A percentile compares a stretch with the other conserved stretches of the same genome.
Conservation (phyloP, 1,140 invertebrate species). For the Cotesia glomerata region DNA sequence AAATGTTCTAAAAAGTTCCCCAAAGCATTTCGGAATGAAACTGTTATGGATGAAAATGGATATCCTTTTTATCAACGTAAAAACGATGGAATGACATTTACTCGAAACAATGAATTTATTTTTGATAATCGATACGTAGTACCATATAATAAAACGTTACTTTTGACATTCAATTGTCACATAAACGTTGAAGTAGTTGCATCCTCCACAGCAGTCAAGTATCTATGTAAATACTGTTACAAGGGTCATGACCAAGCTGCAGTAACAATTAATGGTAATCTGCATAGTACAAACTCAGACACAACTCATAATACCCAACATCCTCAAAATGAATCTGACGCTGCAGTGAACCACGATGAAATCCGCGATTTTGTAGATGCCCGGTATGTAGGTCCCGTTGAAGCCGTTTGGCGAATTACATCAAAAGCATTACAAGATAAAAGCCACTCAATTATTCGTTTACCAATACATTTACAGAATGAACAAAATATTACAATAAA, state of each 20-base stretch:
- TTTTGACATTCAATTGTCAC: constrained; percentile 21
- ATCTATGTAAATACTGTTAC: constrained; percentile 21
- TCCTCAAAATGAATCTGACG: not conserved
- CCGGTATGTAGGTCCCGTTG: not conserved
- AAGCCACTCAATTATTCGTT: not conserved
- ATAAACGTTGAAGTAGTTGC: constrained; percentile 24
- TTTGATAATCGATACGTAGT: constrained; percentile 22
- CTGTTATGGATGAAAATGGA: constrained; percentile 16
- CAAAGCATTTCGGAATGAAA: constrained; percentile 10
- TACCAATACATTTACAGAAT: constrained; percentile 2
- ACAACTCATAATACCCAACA: not conserved
- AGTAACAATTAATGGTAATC: not conserved
- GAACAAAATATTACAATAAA: constrained; percentile 7
- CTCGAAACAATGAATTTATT: not conserved
- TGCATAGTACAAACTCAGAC: no score
- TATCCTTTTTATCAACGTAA: constrained; percentile 4
- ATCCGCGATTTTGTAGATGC: constrained; percentile 3
- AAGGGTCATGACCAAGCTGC: constrained; percentile 15
- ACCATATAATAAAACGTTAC: constrained; percentile 18
- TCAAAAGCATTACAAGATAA: not conserved
- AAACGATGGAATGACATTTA: constrained; percentile 6
- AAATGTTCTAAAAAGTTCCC: constrained; percentile 45
- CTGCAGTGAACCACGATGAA: not conserved
- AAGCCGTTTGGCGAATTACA: constrained; percentile 7
- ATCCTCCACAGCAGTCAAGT: constrained; percentile 15